phyloP scores from a whole-genome alignment of 1,140 invertebrate species.

The Melipona quadrifasciata region DNA sequence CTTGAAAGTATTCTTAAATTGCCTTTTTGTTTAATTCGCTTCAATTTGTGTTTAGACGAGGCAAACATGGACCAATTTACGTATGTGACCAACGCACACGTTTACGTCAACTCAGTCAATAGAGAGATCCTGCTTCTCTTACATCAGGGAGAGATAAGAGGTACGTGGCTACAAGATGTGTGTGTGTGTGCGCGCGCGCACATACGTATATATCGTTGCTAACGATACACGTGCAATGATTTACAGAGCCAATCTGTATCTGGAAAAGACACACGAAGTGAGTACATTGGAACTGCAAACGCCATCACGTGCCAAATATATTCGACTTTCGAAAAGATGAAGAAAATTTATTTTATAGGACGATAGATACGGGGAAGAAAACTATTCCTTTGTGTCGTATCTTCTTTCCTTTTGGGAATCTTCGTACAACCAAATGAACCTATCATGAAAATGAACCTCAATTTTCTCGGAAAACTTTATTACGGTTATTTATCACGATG shows the following conservation, averaged over 20 bases:
- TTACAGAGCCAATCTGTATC: background rate
- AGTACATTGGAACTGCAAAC: background rate
- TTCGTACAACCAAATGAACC: background rate
- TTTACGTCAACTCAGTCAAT: constrained; percentile 52
- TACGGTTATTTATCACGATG: background rate
- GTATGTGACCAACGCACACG: constrained; percentile 37
- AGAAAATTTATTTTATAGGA: background rate
- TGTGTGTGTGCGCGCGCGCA: fast-evolving
- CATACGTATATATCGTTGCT: background rate
- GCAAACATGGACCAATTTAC: background rate
- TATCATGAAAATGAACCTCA: background rate
- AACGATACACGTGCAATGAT: constrained; percentile 21
- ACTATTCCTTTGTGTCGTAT: background rate
- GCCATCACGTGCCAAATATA: background rate
- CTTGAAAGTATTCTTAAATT: background rate
- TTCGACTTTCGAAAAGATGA: background rate
- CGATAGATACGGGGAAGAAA: background rate
- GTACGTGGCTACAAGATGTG: background rate
- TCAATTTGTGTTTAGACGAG: background rate
- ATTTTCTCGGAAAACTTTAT: background rate
- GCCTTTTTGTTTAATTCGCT: background rate
- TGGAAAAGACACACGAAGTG: background rate
- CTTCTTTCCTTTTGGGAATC: background rate
- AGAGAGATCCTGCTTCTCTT: constrained; percentile 34
- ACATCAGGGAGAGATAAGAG: constrained; percentile 24